Percentiles rank a stretch among this genome's conserved stretches.
Conservation (phyloP, 2,888 invertebrate species). For the Taphrorychus bicolor region DNA sequence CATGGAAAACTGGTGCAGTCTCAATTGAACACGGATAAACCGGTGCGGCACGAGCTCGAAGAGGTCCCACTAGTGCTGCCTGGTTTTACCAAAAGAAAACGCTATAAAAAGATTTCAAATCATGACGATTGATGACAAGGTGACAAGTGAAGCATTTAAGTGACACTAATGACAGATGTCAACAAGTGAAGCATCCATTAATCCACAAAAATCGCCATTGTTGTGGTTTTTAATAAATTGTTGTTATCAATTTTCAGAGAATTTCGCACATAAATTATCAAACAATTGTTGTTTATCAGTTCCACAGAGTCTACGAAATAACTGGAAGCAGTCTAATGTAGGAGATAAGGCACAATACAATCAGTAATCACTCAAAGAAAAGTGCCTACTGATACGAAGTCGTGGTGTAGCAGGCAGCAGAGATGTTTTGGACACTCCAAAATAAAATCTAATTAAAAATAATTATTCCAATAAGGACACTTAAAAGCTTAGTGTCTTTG, state of each 20-base stretch:
- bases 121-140: too few relatives aligned
- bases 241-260: not conserved
- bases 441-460: slow-evolving; percentile 46
- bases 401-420: not conserved
- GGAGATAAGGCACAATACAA: not conserved
- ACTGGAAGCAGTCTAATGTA: not conserved
- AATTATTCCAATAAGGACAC: slow-evolving; percentile 48
- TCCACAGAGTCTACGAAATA: not conserved
- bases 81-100: too few relatives aligned
- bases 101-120: too few relatives aligned
- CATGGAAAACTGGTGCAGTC: too few relatives aligned
- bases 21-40: too few relatives aligned
- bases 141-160: not conserved
- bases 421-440: not conserved
- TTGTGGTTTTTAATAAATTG: slow-evolving; percentile 14
- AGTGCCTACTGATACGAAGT: not conserved
- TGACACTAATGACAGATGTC: slow-evolving; percentile 5
- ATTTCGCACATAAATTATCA: not conserved
- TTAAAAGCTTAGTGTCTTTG: slow-evolving; percentile 44
- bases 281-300: not conserved
- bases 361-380: not conserved
- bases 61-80: too few relatives aligned
- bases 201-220: slow-evolving; percentile 19
- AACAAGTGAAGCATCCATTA: not conserved
- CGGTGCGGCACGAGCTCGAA: too few relatives aligned